Conservation (phyloP, 1,140 invertebrate species). For the Ephestia elutella region DNA sequence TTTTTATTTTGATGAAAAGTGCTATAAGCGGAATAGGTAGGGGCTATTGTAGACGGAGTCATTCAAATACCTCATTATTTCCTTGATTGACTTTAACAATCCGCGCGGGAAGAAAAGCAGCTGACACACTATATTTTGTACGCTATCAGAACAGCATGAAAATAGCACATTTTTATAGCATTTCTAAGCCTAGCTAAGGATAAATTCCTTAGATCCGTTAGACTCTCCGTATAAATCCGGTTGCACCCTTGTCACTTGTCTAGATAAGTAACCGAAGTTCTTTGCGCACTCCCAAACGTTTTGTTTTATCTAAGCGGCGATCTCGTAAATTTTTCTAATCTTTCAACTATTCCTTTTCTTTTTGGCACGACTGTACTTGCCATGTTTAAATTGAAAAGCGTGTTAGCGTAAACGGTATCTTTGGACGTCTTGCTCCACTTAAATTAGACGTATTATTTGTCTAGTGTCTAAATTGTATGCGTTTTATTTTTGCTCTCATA, state of each 20-base stretch:
- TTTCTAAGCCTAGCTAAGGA: background rate
- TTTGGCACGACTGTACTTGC: slow-evolving; percentile 1
- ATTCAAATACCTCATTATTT: no score
- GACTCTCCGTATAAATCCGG: slow-evolving; percentile 8
- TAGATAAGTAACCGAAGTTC: slow-evolving; percentile 15
- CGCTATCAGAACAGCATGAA: no score
- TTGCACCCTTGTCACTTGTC: slow-evolving; percentile 13
- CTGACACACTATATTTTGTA: no score
- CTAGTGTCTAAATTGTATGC: background rate
- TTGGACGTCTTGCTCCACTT: background rate
- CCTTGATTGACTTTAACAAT: no score
- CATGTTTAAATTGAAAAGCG: slow-evolving; percentile 1
- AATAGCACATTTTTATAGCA: no score
- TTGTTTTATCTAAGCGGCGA: slow-evolving; percentile 10
- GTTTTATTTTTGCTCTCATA: background rate
- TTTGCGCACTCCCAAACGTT: slow-evolving; percentile 3
- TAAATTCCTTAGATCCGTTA: background rate
- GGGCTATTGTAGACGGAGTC: no score
- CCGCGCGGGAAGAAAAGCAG: no score
- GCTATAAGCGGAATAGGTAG: no score
- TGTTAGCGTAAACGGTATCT: background rate
- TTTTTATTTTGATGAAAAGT: no score
- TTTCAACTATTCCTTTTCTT: slow-evolving; percentile 11
- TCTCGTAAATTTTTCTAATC: slow-evolving; percentile 18
- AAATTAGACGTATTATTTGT: background rate